phyloP scores from a whole-genome alignment of 2,888 invertebrate species.

The Ophioninae sp. region DNA sequence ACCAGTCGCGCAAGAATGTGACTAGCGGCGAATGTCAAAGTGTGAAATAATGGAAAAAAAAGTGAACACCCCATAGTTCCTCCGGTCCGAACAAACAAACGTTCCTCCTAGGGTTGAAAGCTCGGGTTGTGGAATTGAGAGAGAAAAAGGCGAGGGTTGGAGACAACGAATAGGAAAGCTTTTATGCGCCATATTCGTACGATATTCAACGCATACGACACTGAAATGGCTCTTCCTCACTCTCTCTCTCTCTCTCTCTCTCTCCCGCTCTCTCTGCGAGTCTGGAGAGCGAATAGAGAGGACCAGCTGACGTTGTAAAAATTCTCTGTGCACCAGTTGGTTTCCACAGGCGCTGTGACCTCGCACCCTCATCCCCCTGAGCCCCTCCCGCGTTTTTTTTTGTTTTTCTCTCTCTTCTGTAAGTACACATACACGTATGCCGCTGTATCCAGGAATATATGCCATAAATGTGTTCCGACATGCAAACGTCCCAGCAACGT shows the following conservation, averaged over 20 bases:
- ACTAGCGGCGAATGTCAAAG: slow-evolving; percentile 59
- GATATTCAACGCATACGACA: slow-evolving; percentile 55
- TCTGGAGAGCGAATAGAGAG: slow-evolving; percentile 27
- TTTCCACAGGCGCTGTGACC: slow-evolving; percentile 47
- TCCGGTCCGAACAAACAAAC: slow-evolving; percentile 49
- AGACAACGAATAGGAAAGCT: slow-evolving; percentile 51
- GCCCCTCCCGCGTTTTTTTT: slow-evolving; percentile 16
- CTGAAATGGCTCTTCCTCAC: slow-evolving; percentile 30
- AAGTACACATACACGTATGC: background rate
- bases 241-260: slow-evolving; percentile 13
- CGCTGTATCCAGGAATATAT: slow-evolving; percentile 2
- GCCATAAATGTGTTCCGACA: slow-evolving; percentile 24
- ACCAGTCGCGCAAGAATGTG: slow-evolving; percentile 33
- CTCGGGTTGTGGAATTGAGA: slow-evolving; percentile 34
- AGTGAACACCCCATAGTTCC: slow-evolving; percentile 8
- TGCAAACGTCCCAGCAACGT: slow-evolving; percentile 30
- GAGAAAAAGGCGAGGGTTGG: slow-evolving; percentile 37
- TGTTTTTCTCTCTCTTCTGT: slow-evolving; percentile 17
- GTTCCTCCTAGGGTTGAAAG: slow-evolving; percentile 35
- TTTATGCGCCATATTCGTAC: slow-evolving; percentile 59
- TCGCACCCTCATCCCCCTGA: background rate
- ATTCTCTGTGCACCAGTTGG: slow-evolving; percentile 56
- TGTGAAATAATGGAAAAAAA: slow-evolving; percentile 35
- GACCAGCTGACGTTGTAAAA: slow-evolving; percentile 60
- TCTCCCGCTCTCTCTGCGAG: slow-evolving; percentile 7